Evolutionary conservation across 1,140 invertebrate species (phyloP), one percentile per base, ranked within the genome.

Genomic region (Zelostemma sp.): DNA sequence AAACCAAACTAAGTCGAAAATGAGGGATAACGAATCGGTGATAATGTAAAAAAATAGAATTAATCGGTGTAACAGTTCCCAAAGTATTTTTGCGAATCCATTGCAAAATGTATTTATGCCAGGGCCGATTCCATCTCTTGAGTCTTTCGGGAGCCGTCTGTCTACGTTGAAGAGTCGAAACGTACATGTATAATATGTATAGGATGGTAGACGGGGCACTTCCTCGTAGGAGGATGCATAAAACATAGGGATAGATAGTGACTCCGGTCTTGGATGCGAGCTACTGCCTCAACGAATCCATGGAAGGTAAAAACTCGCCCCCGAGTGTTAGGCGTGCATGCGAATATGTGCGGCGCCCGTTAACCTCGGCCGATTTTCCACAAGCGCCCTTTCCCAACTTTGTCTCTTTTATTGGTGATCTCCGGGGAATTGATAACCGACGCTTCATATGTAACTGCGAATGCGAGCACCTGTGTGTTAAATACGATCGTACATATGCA

Each of bases 391-490:
- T n/a, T 19, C 28, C 21, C 31, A 53, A 18, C 71, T 68, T 68
- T 68, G 62, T 73, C 66, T 69, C 66, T 73, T 73, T 68, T 73
- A 73, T 73, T 73, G 60, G 63, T 40, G 56, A 63, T 61, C 71
- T 62, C 63, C 45, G 9, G 63, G 66, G 72, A 73, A 73, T 70
- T 73, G 72, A 73, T 73, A 73, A 70, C 63, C 67, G 45, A 54
- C 63, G 62, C 51, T 73, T 69, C 57, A 69, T 67, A 67, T 50
- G 54, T 60, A 35, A 70, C 53, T 64, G 60, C 54, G 46, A 66
- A 19, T 45, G 59, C 59, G 60, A n/a, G n/a, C 57, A 68, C 64
- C 61, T 65, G 60, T 62, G 53, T 31, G 57, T 65, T 64, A 64
- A 67, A 61, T 49, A 57, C 46, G 55, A 28, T 31, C n/a, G 49